phyloP scores from a whole-genome alignment of 2,888 invertebrate species.

The Perdita meconis region DNA sequence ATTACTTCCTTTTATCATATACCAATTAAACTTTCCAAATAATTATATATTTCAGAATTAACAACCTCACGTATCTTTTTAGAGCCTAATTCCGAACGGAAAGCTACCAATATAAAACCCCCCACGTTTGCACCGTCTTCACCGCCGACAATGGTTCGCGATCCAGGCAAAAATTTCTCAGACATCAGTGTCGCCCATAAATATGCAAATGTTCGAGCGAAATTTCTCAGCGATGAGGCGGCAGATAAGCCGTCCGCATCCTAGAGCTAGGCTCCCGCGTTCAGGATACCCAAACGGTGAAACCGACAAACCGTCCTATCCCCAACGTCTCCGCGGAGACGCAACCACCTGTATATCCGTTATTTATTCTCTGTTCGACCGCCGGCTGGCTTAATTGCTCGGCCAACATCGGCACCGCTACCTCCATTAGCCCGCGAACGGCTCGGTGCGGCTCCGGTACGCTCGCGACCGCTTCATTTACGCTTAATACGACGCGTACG shows the following conservation, averaged over 20 bases:
- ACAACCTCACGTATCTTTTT: too few species aligned
- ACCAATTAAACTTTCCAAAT: too few species aligned
- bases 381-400: conserved; percentile 75
- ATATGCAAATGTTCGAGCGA: conserved; percentile 24
- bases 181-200: neutral
- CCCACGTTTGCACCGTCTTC: neutral
- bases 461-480: conserved; percentile 61
- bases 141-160: neutral
- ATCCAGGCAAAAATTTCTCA: neutral
- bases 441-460: conserved; percentile 58
- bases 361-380: conserved; percentile 76
- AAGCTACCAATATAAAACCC: too few species aligned
- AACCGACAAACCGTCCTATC: conserved; percentile 42
- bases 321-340: conserved; percentile 43
- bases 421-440: conserved; percentile 73
- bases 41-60: too few species aligned
- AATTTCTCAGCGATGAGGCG: conserved; percentile 25
- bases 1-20: too few species aligned
- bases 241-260: conserved; percentile 20
- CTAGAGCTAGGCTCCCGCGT: neutral
- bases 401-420: conserved; percentile 75
- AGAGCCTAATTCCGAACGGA: too few species aligned
- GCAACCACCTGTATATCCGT: conserved; percentile 74
- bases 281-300: conserved; percentile 22
- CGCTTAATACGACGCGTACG: conserved; percentile 65